Evolutionary conservation across 2,113 vertebrate genomes (phyloP), one percentile per base, ranked within the genome.

Genomic region (Nyctibius bracteatus): DNA sequence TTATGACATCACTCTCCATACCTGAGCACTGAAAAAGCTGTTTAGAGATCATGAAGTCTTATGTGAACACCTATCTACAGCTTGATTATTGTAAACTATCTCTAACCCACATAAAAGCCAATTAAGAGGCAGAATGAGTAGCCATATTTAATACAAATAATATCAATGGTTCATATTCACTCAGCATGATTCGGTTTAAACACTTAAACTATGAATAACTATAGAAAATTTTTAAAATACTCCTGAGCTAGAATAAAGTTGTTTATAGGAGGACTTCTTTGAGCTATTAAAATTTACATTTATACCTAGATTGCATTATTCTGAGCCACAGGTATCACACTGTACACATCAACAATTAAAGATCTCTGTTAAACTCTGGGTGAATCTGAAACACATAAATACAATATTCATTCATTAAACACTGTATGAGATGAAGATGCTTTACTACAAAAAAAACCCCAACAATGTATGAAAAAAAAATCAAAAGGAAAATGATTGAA

Each of bases 91-190:
- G 43, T 65, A 96, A 97, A 96, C 88, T 93, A 85, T 91, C 49
- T 97, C 83, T 95, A 97, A 90, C 41, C 20, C 70, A 91, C 81
- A 90, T 91, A 96, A 94, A 96, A 97, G 54, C 86, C 96, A 97
- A 97, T 98, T 98, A 96, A 95, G 95, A 97, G 86, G 81, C 88
- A 97, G 88, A 75, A 86, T 79, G 86, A 95, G 52, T 81, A 94
- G 63, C 37, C 68, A 81, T 85, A 94, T 75, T 90, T 80, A 90
- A 96, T 91, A 96, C 95, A 98, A 98, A 97, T 97, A 97, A 94
- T 96, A 97, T 84, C 66, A 97, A 47, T 90, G 52, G 27, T 74
- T 97, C 88, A 70, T 95, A 79, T 96, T 97, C 30, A 96, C 90
- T 43, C 94, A 95, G 94, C 63, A 84, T 90, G 95, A 74, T 78